phyloP scores from a whole-genome alignment of 2,888 invertebrate genomes.

The Volucella inflata region DNA sequence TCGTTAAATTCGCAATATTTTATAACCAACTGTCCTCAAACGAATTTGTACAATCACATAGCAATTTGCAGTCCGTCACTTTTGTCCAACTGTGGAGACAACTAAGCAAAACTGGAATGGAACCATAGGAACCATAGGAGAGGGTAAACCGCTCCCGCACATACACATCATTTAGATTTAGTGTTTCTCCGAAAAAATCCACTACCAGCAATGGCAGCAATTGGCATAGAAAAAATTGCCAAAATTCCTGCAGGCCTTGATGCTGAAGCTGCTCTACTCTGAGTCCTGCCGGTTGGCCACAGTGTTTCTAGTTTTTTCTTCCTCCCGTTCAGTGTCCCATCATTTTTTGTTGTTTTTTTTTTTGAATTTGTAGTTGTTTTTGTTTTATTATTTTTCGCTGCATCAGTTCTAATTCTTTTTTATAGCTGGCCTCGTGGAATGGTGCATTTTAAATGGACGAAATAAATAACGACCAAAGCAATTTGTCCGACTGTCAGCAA shows the following conservation, averaged over 20 bases:
- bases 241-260: neutral
- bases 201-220: constrained; percentile 18
- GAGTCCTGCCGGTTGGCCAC: constrained; percentile 55
- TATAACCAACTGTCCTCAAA: constrained; percentile 73
- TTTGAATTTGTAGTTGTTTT: constrained; percentile 16
- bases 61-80: constrained; percentile 75
- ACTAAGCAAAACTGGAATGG: neutral
- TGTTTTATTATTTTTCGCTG: constrained; percentile 16
- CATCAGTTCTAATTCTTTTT: constrained; percentile 73
- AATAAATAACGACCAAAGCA: constrained; percentile 73
- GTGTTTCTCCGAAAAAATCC: constrained; percentile 53
- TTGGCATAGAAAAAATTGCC: neutral
- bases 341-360: neutral
- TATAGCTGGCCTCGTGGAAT: constrained; percentile 63
- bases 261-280: constrained; percentile 27
- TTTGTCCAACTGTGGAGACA: constrained; percentile 32
- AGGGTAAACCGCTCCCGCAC: constrained; percentile 46
- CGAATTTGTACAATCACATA: constrained; percentile 73
- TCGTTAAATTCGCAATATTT: constrained; percentile 50
- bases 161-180: constrained; percentile 74
- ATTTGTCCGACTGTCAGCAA: constrained; percentile 72
- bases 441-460: constrained; percentile 71
- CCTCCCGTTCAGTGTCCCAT: neutral
- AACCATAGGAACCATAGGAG: neutral
- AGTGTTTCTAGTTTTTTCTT: constrained; percentile 39